A percentile compares a stretch with the other conserved stretches of the same genome.
Evolutionary conservation across 2,797 vertebrate genomes (phyloP).

Genomic region (Parambassis ranga): DNA sequence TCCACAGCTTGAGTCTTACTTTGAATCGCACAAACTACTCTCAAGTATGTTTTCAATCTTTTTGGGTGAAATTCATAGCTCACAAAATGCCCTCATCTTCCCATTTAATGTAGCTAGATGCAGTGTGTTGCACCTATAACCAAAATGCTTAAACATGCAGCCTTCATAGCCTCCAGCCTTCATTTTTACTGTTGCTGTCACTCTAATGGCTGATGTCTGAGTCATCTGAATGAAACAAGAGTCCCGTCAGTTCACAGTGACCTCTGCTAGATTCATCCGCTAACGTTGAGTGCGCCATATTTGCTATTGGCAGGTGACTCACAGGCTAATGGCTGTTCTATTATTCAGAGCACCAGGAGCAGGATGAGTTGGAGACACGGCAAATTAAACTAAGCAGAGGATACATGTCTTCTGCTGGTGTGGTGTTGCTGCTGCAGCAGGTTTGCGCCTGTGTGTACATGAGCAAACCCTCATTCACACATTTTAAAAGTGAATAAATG

Average conservation of each 20-base stretch:
- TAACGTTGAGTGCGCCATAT: neutral
- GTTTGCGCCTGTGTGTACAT: neutral
- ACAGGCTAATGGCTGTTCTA: conserved; percentile 46
- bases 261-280: conserved; percentile 19
- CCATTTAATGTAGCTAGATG: too few relatives aligned
- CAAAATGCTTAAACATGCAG: neutral
- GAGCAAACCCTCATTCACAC: neutral
- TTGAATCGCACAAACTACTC: too few relatives aligned
- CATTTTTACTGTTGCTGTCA: neutral
- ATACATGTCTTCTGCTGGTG: neutral
- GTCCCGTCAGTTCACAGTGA: conserved; percentile 18
- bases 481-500: neutral
- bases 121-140: neutral
- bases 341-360: conserved; percentile 49
- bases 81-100: too few relatives aligned
- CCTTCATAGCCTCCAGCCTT: neutral
- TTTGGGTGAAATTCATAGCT: neutral
- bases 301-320: conserved; percentile 47
- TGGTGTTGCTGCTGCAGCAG: neutral
- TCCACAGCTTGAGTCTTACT: too few relatives aligned
- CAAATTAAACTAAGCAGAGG: conserved; percentile 7
- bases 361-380: neutral
- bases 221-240: conserved; percentile 22
- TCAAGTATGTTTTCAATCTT: too few relatives aligned
- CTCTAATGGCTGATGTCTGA: conserved; percentile 6